Conservation (phyloP, 2,797 vertebrate genomes). For the Anniella stebbinsi region DNA sequence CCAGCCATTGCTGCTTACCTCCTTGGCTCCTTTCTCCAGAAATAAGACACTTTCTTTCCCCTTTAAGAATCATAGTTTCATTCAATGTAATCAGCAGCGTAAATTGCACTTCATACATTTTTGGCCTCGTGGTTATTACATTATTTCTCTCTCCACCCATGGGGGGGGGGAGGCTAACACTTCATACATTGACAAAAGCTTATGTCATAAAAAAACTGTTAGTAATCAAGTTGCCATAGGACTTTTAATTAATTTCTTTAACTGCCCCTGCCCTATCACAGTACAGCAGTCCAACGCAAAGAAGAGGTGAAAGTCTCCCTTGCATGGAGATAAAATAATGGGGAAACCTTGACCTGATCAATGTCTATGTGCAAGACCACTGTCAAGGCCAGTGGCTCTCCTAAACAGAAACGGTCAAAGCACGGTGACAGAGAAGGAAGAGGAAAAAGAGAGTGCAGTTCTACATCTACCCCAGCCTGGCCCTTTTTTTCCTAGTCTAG, state of each 20-base stretch:
- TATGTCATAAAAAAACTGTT: not conserved
- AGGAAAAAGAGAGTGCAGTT: not conserved
- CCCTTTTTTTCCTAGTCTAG: not conserved
- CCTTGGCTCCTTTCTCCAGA: not conserved
- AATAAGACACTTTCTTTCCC: not conserved
- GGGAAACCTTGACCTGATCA: not conserved
- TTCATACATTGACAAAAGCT: not conserved
- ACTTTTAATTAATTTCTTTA: not conserved
- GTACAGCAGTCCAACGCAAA: not conserved
- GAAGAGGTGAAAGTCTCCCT: not conserved
- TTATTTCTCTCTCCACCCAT: not conserved
- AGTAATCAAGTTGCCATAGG: not conserved
- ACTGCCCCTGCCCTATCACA: not conserved
- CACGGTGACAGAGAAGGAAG: not conserved
- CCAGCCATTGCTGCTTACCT: not conserved
- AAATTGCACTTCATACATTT: no score
- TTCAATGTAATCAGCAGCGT: constrained; percentile 3
- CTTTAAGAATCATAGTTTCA: not conserved
- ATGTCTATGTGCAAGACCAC: not conserved
- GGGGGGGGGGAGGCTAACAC: not conserved
- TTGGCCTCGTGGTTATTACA: not conserved
- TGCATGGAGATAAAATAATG: not conserved
- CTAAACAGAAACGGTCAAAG: not conserved
- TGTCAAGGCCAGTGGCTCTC: not conserved
- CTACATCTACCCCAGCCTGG: not conserved